phyloP scores from a whole-genome alignment of 2,888 invertebrate species.

The Clanis bilineata region DNA sequence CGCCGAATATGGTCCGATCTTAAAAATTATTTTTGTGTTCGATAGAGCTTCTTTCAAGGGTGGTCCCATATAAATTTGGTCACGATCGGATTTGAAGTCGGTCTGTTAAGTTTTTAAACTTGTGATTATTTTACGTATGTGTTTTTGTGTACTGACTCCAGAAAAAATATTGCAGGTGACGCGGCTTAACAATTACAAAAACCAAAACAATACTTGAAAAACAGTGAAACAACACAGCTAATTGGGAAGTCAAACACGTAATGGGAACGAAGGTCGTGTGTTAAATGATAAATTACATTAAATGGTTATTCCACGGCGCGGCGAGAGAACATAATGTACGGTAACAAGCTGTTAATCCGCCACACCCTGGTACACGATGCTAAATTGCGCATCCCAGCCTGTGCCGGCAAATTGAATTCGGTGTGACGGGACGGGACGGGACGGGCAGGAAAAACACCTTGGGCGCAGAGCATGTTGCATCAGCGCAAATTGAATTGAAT shows the following conservation, averaged over 20 bases:
- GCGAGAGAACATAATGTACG: neutral
- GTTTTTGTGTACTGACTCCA: no score
- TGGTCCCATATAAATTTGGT: no score
- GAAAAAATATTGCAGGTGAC: no score
- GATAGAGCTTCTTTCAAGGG: no score
- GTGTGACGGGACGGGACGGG: neutral
- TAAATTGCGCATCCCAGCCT: neutral
- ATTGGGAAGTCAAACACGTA: constrained; percentile 4
- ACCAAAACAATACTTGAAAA: neutral
- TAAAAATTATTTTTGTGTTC: no score
- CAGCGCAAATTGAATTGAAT: no score
- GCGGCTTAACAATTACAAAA: neutral
- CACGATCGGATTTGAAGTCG: no score
- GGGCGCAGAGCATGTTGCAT: neutral
- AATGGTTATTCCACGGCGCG: constrained; percentile 9
- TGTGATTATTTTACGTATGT: no score
- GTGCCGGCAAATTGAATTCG: neutral
- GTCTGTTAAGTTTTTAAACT: no score
- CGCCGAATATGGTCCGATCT: no score
- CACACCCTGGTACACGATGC: neutral
- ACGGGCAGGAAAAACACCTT: neutral
- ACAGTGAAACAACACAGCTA: neutral
- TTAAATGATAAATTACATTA: constrained; percentile 7
- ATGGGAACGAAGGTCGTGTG: constrained; percentile 5
- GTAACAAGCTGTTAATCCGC: neutral